Percentiles rank a stretch among this genome's conserved stretches.
Evolutionary conservation across 2,888 invertebrate genomes (phyloP).

Genomic region (Dryocosmus kuriphilus): DNA sequence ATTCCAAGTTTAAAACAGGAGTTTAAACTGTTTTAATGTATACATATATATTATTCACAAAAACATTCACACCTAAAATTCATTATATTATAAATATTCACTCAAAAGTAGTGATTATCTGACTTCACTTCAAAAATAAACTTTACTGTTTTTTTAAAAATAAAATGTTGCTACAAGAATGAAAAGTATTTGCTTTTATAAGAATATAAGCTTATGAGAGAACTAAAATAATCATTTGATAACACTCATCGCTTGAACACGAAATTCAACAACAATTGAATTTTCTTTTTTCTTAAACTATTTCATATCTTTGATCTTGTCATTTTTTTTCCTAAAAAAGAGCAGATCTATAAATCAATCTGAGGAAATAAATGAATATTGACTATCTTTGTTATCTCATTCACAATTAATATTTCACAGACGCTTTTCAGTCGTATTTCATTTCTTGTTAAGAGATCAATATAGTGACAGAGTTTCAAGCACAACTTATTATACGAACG

Average conservation of each 20-base stretch:
- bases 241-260: constrained; percentile 20
- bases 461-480: neutral
- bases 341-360: constrained; percentile 1
- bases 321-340: constrained; percentile 37
- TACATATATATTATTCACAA: constrained; percentile 39
- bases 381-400: neutral
- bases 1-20: too few relatives aligned
- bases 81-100: constrained; percentile 19
- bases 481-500: neutral
- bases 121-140: constrained; percentile 38
- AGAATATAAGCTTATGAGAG: constrained; percentile 41
- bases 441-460: neutral
- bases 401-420: neutral
- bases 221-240: constrained; percentile 62
- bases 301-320: constrained; percentile 33
- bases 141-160: neutral
- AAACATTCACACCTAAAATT: constrained; percentile 16
- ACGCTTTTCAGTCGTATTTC: constrained; percentile 49
- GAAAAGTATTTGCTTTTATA: constrained; percentile 2
- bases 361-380: constrained; percentile 11
- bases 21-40: constrained; percentile 34
- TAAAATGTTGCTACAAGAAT: constrained; percentile 17
- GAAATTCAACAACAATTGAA: neutral
- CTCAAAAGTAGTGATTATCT: constrained; percentile 38
- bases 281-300: constrained; percentile 18